These are phyloP conservation scores for Ridgeia piscesae DNA, from an alignment of 1,140 invertebrate species.

Conservation along the genomic window DNA sequence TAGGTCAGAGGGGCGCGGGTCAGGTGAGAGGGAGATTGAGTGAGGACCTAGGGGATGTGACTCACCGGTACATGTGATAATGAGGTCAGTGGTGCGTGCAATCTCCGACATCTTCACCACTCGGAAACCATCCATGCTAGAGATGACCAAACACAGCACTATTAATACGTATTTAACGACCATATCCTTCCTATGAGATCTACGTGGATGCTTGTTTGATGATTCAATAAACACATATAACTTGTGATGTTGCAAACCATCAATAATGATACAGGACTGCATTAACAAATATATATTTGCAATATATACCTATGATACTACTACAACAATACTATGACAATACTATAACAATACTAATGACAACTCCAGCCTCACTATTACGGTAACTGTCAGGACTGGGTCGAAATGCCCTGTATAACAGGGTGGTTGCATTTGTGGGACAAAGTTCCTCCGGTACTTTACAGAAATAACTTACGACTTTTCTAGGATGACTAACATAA, in stretches of 20 bases:
- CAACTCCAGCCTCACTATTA: too few relatives aligned
- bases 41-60: not conserved
- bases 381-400: too few relatives aligned
- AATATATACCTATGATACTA: not conserved
- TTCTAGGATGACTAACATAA: too few relatives aligned
- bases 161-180: too few relatives aligned
- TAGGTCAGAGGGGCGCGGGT: not conserved
- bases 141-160: constrained; percentile 19
- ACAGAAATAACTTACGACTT: too few relatives aligned
- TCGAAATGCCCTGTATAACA: too few relatives aligned
- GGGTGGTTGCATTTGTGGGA: too few relatives aligned
- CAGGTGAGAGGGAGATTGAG: not conserved
- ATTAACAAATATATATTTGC: not conserved
- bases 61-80: constrained; percentile 83
- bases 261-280: not conserved
- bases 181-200: too few relatives aligned
- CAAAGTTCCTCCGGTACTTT: too few relatives aligned
- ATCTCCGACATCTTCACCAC: constrained; percentile 92
- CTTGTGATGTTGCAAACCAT: not conserved
- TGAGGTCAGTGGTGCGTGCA: constrained; percentile 89
- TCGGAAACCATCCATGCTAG: constrained; percentile 94
- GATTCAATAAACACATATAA: not conserved
- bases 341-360: too few relatives aligned
- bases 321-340: too few relatives aligned
- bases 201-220: too few relatives aligned